Conservation (phyloP, 1,140 invertebrate species). For the Ceratina calcarata region DNA sequence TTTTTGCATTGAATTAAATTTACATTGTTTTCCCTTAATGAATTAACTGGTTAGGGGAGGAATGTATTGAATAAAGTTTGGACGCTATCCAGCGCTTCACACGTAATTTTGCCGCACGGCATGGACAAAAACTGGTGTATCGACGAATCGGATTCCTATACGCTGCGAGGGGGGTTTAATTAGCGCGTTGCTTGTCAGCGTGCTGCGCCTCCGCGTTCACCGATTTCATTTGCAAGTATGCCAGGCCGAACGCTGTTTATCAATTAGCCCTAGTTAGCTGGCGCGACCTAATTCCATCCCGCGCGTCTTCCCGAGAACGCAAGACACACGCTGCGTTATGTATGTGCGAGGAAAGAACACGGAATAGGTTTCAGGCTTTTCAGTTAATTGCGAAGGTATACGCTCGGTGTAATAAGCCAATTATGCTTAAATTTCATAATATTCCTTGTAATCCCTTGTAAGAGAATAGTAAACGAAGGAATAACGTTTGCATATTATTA, state of each 20-base stretch:
- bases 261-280: slow-evolving; percentile 62
- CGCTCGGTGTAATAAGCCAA: too few relatives aligned
- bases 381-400: background rate
- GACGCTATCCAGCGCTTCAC: background rate
- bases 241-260: slow-evolving; percentile 51
- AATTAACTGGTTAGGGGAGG: too few relatives aligned
- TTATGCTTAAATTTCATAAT: background rate
- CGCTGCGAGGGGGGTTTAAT: slow-evolving; percentile 30
- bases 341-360: slow-evolving; percentile 19
- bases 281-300: slow-evolving; percentile 27
- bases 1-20: background rate
- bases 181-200: slow-evolving; percentile 30
- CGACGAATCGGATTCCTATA: slow-evolving; percentile 44
- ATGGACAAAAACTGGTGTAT: slow-evolving; percentile 27
- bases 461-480: too few relatives aligned
- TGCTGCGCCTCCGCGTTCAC: slow-evolving; percentile 1
- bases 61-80: background rate
- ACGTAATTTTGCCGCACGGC: background rate
- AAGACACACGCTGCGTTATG: slow-evolving; percentile 3
- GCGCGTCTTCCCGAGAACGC: slow-evolving; percentile 31
- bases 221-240: slow-evolving; percentile 34
- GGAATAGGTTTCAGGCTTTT: background rate
- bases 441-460: too few relatives aligned
- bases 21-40: background rate
- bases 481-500: too few relatives aligned